Evolutionary conservation across 2,113 vertebrate genomes (phyloP).

Genomic region (Actinemys pallida): DNA sequence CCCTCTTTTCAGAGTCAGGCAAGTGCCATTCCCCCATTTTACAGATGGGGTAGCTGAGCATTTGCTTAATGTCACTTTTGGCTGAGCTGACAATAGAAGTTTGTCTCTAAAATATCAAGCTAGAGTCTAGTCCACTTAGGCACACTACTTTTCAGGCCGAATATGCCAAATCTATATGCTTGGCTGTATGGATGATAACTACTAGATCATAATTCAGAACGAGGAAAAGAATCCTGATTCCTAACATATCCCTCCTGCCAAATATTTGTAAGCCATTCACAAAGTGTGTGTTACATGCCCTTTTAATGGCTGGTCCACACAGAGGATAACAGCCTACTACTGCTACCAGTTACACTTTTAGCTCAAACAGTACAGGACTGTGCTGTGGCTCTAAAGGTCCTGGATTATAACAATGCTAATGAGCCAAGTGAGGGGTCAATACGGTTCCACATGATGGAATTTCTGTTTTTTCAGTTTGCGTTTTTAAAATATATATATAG

Average conservation of each 20-base stretch:
- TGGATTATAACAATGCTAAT: neutral
- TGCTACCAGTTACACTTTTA: neutral
- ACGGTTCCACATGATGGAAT: neutral
- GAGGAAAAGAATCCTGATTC: neutral
- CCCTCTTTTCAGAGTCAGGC: neutral
- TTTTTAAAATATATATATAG: too few relatives aligned
- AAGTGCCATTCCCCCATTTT: slow-evolving; percentile 11
- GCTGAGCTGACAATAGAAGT: neutral
- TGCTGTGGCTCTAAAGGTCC: neutral
- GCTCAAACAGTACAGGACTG: neutral
- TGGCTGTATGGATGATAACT: neutral
- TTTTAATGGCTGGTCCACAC: neutral
- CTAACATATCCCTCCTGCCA: neutral
- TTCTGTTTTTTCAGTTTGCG: neutral
- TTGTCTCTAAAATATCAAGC: neutral
- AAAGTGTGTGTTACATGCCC: neutral
- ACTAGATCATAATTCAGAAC: neutral
- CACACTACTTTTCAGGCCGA: neutral
- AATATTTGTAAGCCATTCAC: neutral
- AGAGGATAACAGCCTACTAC: neutral
- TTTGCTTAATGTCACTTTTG: neutral
- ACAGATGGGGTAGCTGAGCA: slow-evolving; percentile 1
- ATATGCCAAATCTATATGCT: neutral
- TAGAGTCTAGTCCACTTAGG: neutral
- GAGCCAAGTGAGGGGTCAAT: neutral